Percentiles rank a stretch among this genome's conserved stretches.
phyloP scores from a whole-genome alignment of 1,140 invertebrate species.

The Diplogasteroides magnus region DNA sequence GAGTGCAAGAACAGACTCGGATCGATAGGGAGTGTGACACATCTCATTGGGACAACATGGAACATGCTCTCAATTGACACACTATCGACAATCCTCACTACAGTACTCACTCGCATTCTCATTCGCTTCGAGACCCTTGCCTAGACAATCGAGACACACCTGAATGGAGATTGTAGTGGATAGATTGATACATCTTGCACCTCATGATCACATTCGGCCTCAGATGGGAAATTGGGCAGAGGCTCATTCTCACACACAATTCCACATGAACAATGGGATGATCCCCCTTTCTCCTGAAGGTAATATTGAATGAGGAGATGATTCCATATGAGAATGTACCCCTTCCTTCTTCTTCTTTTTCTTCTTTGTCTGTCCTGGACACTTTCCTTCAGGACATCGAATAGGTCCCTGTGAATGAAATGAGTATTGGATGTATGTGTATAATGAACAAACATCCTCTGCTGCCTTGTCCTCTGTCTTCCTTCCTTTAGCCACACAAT shows the following conservation, averaged over 20 bases:
- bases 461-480: conserved; percentile 23
- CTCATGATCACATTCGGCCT: conserved; percentile 41
- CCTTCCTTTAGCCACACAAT: conserved; percentile 10
- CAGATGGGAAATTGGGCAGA: conserved; percentile 42
- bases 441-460: conserved; percentile 15
- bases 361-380: conserved; percentile 13
- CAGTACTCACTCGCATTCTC: conserved; percentile 24
- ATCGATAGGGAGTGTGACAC: conserved; percentile 39
- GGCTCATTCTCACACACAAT: conserved; percentile 34
- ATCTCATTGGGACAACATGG: conserved; percentile 39
- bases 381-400: conserved; percentile 15
- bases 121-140: conserved; percentile 37
- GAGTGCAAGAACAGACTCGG: conserved; percentile 40
- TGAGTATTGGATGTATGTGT: too few relatives aligned
- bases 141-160: conserved; percentile 40
- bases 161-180: too few relatives aligned
- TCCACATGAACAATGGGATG: conserved; percentile 27
- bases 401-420: conserved; percentile 13
- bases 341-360: conserved; percentile 14
- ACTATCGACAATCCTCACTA: conserved; percentile 6
- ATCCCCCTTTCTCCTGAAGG: conserved; percentile 2
- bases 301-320: conserved; percentile 4
- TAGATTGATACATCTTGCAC: too few relatives aligned
- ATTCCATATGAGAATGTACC: background rate
- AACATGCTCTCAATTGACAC: conserved; percentile 16